Conservation (phyloP, 2,797 vertebrate species). For the Lepus townsendii region DNA sequence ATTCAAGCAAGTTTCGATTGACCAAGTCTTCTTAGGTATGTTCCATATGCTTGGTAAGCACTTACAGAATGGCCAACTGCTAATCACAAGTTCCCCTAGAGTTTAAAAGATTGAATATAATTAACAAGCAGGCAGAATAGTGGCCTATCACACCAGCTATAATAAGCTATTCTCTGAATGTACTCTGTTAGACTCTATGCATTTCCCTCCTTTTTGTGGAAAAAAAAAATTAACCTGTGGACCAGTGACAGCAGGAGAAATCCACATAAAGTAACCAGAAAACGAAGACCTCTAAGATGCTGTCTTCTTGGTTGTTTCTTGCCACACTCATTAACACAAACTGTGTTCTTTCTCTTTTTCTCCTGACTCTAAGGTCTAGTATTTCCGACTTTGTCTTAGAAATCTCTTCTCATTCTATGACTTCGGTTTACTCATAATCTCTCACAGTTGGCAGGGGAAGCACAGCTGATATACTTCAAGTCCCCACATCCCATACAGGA, state of each 20-base stretch:
- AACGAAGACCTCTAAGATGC: not conserved
- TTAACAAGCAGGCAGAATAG: not conserved
- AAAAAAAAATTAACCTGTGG: slow-evolving; percentile 26
- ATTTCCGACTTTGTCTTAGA: slow-evolving; percentile 4
- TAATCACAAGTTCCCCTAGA: slow-evolving; percentile 30
- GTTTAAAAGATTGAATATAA: not conserved
- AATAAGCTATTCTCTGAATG: slow-evolving; percentile 39
- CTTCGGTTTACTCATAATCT: not conserved
- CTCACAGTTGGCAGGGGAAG: not conserved
- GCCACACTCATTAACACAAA: not conserved
- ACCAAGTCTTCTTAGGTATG: not conserved
- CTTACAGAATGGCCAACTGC: not conserved
- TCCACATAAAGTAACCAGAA: not conserved
- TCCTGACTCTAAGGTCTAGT: not conserved
- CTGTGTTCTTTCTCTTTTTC: not conserved
- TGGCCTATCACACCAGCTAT: not conserved
- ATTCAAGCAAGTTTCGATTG: not conserved
- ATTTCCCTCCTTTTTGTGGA: not conserved
- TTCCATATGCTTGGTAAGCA: not conserved
- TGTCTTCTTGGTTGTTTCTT: not conserved
- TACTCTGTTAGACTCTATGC: not conserved
- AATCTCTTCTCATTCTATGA: not conserved
- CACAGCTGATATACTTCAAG: not conserved
- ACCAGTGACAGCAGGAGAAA: not conserved
- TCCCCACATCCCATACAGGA: not conserved